Evolutionary conservation across 2,797 vertebrate species (phyloP).

Genomic region (Enteromius radiatus): DNA sequence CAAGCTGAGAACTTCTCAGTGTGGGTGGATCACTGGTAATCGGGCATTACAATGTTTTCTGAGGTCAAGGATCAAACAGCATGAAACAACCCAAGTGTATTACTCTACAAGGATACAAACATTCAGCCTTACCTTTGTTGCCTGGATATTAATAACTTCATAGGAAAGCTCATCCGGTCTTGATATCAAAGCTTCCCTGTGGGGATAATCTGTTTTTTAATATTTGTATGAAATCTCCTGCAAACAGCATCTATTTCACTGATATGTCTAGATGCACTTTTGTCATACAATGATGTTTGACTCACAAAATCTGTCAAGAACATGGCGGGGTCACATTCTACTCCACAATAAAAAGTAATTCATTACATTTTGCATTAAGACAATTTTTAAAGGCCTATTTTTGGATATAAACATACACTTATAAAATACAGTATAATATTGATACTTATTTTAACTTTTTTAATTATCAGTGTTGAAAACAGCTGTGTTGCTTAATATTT

Average conservation of each 20-base stretch:
- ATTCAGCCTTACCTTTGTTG: conserved; percentile 84
- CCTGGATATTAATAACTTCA: conserved; percentile 92
- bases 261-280: background rate
- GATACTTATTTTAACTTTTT: too few species aligned
- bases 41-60: conserved; percentile 42
- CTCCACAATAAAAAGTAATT: background rate
- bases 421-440: background rate
- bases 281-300: background rate
- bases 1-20: conserved; percentile 26
- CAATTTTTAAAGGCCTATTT: background rate
- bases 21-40: conserved; percentile 40
- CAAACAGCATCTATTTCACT: background rate
- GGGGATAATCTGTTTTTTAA: conserved; percentile 42
- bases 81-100: background rate
- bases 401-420: background rate
- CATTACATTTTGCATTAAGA: background rate
- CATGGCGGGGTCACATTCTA: background rate
- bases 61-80: conserved; percentile 1
- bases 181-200: conserved; percentile 87
- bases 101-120: background rate
- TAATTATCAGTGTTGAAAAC: background rate
- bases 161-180: conserved; percentile 89
- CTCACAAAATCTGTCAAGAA: background rate
- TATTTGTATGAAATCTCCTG: background rate
- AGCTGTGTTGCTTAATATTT: background rate